Evolutionary conservation across 2,797 vertebrate species (phyloP).

Genomic region (Onychomys arenicola): DNA sequence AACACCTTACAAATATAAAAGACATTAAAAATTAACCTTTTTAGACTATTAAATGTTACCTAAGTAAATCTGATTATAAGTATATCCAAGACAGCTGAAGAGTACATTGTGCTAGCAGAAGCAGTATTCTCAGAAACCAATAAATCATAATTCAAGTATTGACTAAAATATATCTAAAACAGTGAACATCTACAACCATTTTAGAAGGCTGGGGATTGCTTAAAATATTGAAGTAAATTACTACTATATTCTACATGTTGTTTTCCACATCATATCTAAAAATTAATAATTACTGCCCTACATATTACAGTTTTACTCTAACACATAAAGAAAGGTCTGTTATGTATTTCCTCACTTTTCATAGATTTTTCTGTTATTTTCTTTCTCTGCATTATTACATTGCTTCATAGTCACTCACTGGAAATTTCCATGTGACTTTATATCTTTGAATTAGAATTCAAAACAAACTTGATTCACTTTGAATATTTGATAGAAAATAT

Average conservation of each 20-base stretch:
- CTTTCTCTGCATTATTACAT: neutral
- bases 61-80: slow-evolving; percentile 81
- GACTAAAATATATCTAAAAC: slow-evolving; percentile 66
- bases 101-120: slow-evolving; percentile 56
- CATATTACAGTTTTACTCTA: slow-evolving; percentile 41
- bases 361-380: slow-evolving; percentile 38
- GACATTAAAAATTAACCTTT: slow-evolving; percentile 86
- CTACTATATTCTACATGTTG: neutral
- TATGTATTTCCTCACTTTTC: neutral
- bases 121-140: slow-evolving; percentile 64
- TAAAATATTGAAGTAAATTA: neutral
- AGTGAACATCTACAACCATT: slow-evolving; percentile 25
- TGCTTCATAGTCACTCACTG: neutral
- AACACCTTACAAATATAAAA: slow-evolving; percentile 85
- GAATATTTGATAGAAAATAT: slow-evolving; percentile 49
- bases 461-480: neutral
- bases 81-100: slow-evolving; percentile 79
- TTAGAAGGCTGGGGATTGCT: neutral
- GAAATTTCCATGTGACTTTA: slow-evolving; percentile 49
- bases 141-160: slow-evolving; percentile 69
- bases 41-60: slow-evolving; percentile 84
- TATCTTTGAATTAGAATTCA: neutral
- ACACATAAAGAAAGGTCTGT: neutral
- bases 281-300: slow-evolving; percentile 27
- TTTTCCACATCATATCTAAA: neutral